Evolutionary conservation across 2,113 vertebrate genomes (phyloP).

Genomic region (Drymodes brunneopygia): DNA sequence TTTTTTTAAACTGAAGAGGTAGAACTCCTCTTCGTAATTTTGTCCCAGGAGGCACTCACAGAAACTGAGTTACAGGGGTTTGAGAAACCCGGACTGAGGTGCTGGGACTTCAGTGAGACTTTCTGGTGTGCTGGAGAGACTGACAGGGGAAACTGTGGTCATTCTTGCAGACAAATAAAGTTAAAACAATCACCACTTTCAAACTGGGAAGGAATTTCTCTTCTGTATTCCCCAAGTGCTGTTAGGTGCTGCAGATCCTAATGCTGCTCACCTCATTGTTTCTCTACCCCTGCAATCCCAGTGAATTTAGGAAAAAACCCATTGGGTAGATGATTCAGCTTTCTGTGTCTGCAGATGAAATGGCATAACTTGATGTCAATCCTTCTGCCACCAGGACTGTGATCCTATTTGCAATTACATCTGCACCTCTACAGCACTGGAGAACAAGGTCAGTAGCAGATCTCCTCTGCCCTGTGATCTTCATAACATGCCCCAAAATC

Average conservation of each 20-base stretch:
- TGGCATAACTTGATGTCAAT: background rate
- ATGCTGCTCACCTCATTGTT: background rate
- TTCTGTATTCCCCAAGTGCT: background rate
- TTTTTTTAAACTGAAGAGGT: background rate
- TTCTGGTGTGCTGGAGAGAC: background rate
- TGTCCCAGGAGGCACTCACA: background rate
- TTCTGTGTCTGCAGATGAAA: background rate
- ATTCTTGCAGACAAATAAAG: background rate
- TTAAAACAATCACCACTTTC: background rate
- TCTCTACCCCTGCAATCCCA: background rate
- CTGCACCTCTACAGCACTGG: background rate
- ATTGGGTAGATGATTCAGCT: background rate
- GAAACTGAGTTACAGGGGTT: background rate
- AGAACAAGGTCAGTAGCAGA: background rate
- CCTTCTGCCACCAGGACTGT: background rate
- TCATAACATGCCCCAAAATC: background rate
- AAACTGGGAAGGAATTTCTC: background rate
- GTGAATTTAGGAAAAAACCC: fast-evolving
- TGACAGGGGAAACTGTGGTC: background rate
- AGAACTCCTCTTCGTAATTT: background rate
- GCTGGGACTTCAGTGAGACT: background rate
- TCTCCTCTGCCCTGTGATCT: background rate
- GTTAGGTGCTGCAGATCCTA: background rate
- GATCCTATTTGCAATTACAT: background rate
- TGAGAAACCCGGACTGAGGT: background rate